phyloP scores from a whole-genome alignment of 2,888 invertebrate genomes.

The Xylota sylvarum region DNA sequence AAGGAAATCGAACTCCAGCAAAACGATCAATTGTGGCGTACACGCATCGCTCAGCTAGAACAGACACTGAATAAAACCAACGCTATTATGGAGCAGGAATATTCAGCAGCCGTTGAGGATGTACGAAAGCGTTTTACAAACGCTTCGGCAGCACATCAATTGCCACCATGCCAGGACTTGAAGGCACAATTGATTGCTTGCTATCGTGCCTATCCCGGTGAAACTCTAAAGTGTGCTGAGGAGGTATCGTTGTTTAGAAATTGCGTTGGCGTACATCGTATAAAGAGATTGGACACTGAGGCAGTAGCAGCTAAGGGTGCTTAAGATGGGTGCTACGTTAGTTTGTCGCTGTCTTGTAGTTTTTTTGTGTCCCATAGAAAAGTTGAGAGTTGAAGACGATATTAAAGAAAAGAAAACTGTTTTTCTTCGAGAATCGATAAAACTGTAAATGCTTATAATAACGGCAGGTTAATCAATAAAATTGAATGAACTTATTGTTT shows the following conservation, averaged over 20 bases:
- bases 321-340: not conserved
- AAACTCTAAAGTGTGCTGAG: constrained; percentile 87
- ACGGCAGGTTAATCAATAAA: too few species aligned
- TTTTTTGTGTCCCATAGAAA: constrained; percentile 9
- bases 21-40: constrained; percentile 88
- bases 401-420: not conserved
- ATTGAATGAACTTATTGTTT: too few species aligned
- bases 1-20: constrained; percentile 87
- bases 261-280: constrained; percentile 87
- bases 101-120: constrained; percentile 86
- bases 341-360: constrained; percentile 8
- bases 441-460: too few species aligned
- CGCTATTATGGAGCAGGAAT: constrained; percentile 86
- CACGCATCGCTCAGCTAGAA: constrained; percentile 86
- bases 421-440: not conserved
- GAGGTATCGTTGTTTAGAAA: constrained; percentile 87
- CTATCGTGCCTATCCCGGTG: constrained; percentile 87
- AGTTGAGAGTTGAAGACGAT: constrained; percentile 1
- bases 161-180: constrained; percentile 86
- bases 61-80: constrained; percentile 86
- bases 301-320: constrained; percentile 52
- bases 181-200: constrained; percentile 87
- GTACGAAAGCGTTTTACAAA: constrained; percentile 84
- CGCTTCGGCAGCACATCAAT: constrained; percentile 82
- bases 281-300: constrained; percentile 82